phyloP scores from a whole-genome alignment of 2,113 vertebrate genomes.

The Garra rufa region DNA sequence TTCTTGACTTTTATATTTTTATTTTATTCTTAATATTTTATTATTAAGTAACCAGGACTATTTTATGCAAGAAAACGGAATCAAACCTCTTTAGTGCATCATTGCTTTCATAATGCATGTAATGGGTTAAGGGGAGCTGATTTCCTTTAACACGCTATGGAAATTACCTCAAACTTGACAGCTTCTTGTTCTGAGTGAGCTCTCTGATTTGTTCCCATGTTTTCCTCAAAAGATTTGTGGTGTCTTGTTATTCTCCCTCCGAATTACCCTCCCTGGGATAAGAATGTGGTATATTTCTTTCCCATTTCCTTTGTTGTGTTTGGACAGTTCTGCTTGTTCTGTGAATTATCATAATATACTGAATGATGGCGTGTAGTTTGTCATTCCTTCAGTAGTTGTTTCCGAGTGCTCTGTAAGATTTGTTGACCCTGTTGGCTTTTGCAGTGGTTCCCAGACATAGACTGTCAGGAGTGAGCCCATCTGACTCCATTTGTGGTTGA shows the following conservation, averaged over 20 bases:
- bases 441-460: slow-evolving; percentile 11
- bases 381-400: slow-evolving; percentile 9
- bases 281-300: slow-evolving; percentile 1
- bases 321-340: slow-evolving; percentile 8
- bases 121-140: neutral
- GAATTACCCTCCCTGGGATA: neutral
- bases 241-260: neutral
- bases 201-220: neutral
- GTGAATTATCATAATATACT: neutral
- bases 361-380: neutral
- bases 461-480: neutral
- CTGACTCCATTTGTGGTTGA: neutral
- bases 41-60: neutral
- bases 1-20: too few species aligned
- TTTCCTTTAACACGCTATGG: neutral
- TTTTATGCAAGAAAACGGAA: neutral
- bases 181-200: neutral
- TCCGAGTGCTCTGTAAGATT: neutral
- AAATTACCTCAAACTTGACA: neutral
- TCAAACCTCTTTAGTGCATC: neutral
- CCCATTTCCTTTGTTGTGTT: slow-evolving; percentile 24
- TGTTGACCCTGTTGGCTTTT: neutral
- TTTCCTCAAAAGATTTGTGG: slow-evolving; percentile 5
- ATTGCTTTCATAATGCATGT: neutral
- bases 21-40: neutral